A percentile compares a stretch with the other conserved stretches of the same genome.
Conservation (phyloP, 2,888 invertebrate genomes). For the Noctua comes region DNA sequence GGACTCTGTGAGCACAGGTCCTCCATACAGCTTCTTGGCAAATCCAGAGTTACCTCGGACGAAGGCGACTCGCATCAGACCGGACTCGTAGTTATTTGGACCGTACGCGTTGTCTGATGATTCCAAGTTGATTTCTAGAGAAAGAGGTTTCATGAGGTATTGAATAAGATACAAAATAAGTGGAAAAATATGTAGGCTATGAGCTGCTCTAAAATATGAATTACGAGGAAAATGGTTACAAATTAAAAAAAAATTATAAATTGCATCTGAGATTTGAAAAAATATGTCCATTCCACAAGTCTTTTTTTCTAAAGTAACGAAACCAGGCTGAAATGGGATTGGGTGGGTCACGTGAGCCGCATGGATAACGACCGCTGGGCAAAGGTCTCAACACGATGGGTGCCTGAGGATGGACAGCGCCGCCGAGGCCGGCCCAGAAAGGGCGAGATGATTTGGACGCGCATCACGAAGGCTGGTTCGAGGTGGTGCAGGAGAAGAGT, state of each 20-base stretch:
- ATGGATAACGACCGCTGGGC: too few species aligned
- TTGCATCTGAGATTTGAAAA: neutral
- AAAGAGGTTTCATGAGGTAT: neutral
- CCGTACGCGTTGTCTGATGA: conserved; percentile 92
- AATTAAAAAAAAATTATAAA: too few species aligned
- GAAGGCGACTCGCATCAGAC: conserved; percentile 93
- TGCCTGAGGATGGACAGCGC: too few species aligned
- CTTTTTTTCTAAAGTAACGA: neutral
- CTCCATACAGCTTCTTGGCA: conserved; percentile 81
- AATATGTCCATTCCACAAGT: neutral
- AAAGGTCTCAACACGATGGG: too few species aligned
- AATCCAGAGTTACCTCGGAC: conserved; percentile 91
- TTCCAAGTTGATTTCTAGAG: conserved; percentile 92
- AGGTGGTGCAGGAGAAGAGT: too few species aligned
- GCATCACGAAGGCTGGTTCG: too few species aligned
- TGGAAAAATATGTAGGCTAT: too few species aligned
- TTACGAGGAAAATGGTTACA: neutral
- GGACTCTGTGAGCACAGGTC: conserved; percentile 80
- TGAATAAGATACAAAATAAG: neutral
- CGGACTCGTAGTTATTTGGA: conserved; percentile 90
- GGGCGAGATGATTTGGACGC: too few species aligned
- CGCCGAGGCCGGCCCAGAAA: too few species aligned
- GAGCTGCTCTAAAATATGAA: neutral
- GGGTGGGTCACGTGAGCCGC: too few species aligned
- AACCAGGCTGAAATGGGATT: too few species aligned